Base-by-base conservation (phyloP, 2,888 invertebrate species). In the Malacosoma neustria region DNA sequence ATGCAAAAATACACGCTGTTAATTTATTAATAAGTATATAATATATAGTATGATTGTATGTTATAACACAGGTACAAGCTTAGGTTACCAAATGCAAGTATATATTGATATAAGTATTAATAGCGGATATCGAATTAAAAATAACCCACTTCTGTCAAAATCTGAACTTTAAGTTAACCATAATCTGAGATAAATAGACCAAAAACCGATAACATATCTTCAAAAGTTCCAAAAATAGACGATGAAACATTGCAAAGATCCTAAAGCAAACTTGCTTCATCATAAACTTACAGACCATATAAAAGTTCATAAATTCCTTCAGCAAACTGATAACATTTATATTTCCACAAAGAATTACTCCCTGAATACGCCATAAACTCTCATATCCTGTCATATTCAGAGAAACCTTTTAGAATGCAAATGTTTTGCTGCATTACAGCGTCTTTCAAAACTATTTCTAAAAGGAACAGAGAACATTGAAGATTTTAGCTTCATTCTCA, bases 371-470 rank as follows among this genome's bases (percentile, higher is more conserved):
- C 53, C 51, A 61, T 71, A 67, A 69, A 72, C 54, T 71, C 75
- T 64, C 61, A 68, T 67, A 62, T 52, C 55, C 58, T 50, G 46
- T 58, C 57, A 57, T 58, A 58, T 60, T 55, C 45, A 43, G 45
- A 42, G 54, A 65, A 72, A 61, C 69, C 67, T 69, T 72, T 75
- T 69, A 62, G 62, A 68, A 81, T 75, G 76, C 75, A 79, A 81
- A 82, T 79, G 67, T 68, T 67, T 60, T 57, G 41, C 53, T 70
- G 72, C 72, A 75, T 72, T 74, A 69, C 72, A 60, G 59, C 62
- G 68, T 70, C 61, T 65, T 75, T 72, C 65, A 73, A 61, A 77
- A 72, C 67, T 72, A 73, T 74, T 75, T 70, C 70, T 67, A 62
- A 70, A 70, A 69, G 64, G 62, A 57, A 64, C 51, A 48, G 51